These are phyloP conservation scores for Lamprotornis superbus DNA, from an alignment of 2,113 vertebrate species.

Conservation along the genomic window DNA sequence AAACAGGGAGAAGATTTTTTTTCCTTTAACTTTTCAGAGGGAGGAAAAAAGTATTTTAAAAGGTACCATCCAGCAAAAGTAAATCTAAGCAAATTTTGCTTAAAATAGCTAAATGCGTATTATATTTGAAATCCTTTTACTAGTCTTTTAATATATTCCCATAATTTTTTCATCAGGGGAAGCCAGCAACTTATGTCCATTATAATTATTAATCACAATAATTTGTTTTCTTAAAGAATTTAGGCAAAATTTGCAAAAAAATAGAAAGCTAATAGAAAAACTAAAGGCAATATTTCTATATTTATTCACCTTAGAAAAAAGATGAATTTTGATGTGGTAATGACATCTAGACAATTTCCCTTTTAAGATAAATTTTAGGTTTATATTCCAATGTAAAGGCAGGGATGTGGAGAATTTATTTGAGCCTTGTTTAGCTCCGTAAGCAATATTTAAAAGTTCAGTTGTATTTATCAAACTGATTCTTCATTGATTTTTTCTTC, in stretches of 20 bases:
- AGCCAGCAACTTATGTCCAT: not conserved
- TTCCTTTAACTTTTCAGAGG: not conserved
- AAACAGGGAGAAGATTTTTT: not conserved
- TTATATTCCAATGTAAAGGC: not conserved
- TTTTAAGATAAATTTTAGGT: not conserved
- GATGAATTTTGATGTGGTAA: not conserved
- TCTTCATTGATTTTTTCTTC: not conserved
- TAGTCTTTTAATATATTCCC: not conserved
- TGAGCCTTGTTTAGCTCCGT: not conserved
- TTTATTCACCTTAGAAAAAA: not conserved
- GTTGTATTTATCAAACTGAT: not conserved
- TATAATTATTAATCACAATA: not conserved
- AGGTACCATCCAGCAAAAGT: not conserved
- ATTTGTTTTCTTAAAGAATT: not conserved
- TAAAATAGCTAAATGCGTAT: not conserved
- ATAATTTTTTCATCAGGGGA: not conserved
- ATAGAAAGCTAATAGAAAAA: not conserved
- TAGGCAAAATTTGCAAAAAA: not conserved
- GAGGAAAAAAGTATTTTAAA: not conserved
- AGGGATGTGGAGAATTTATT: not conserved
- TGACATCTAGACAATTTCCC: not conserved
- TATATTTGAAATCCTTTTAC: not conserved
- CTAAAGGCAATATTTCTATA: not conserved
- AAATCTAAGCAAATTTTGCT: not conserved
- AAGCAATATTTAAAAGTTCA: not conserved